phyloP scores from a whole-genome alignment of 2,797 vertebrate species.

The Spinus olivaceus region DNA sequence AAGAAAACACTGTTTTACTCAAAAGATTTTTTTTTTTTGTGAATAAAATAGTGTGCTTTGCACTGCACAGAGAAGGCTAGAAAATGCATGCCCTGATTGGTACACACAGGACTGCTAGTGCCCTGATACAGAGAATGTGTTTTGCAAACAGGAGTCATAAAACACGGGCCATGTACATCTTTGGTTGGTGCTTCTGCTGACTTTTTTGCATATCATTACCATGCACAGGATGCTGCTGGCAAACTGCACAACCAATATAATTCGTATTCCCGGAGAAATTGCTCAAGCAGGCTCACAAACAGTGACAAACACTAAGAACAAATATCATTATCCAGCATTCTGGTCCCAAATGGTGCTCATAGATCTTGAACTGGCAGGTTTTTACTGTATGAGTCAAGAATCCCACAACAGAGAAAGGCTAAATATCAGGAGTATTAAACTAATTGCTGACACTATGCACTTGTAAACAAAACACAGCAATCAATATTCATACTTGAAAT shows the following conservation, averaged over 20 bases:
- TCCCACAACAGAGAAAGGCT: slow-evolving; percentile 6
- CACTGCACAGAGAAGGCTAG: background rate
- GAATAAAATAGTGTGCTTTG: background rate
- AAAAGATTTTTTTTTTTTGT: background rate
- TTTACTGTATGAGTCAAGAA: slow-evolving; percentile 34
- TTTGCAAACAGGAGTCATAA: background rate
- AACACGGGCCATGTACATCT: background rate
- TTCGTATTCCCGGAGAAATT: slow-evolving; percentile 4
- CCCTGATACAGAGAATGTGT: background rate
- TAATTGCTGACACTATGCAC: slow-evolving; percentile 55
- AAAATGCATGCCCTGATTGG: background rate
- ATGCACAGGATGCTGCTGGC: background rate
- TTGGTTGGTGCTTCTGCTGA: background rate
- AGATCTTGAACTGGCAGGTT: slow-evolving; percentile 24
- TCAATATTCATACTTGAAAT: slow-evolving; percentile 3
- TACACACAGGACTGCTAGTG: background rate
- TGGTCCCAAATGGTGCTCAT: background rate
- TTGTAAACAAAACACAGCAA: slow-evolving; percentile 37
- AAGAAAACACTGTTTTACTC: background rate
- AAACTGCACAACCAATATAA: slow-evolving; percentile 28
- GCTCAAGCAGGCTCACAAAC: background rate
- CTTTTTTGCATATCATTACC: background rate
- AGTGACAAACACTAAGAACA: background rate
- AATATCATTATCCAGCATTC: slow-evolving; percentile 24
- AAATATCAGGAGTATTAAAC: slow-evolving; percentile 45